phyloP scores from a whole-genome alignment of 2,797 vertebrate genomes.

The Harpagifer antarcticus region DNA sequence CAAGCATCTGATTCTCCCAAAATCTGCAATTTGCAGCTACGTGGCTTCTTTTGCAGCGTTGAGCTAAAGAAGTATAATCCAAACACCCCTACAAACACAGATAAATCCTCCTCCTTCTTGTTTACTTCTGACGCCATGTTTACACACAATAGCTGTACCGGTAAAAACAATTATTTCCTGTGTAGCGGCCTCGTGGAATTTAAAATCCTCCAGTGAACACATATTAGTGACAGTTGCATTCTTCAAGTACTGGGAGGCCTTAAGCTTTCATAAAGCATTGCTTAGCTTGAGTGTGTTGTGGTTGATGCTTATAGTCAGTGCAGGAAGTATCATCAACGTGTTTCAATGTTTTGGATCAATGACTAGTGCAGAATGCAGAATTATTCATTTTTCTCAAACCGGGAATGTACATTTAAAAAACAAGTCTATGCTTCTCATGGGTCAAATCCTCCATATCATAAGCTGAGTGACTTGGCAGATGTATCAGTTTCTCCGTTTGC shows the following conservation, averaged over 20 bases:
- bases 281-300: neutral
- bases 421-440: neutral
- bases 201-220: constrained; percentile 17
- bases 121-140: constrained; percentile 60
- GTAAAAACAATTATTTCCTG: constrained; percentile 56
- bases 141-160: constrained; percentile 36
- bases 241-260: neutral
- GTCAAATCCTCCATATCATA: constrained; percentile 15
- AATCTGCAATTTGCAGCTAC: constrained; percentile 26
- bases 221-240: constrained; percentile 14
- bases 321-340: neutral
- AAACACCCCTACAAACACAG: constrained; percentile 62
- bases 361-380: neutral
- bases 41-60: constrained; percentile 7
- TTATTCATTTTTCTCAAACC: neutral
- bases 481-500: neutral
- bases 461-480: neutral
- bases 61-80: constrained; percentile 25
- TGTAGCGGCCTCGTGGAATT: neutral
- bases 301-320: neutral
- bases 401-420: neutral
- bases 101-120: constrained; percentile 49
- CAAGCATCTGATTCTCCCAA: neutral
- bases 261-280: neutral
- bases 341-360: neutral